A percentile compares a stretch with the other conserved stretches of the same genome.
phyloP scores from a whole-genome alignment of 2,113 vertebrate genomes.

The Propithecus coquereli region DNA sequence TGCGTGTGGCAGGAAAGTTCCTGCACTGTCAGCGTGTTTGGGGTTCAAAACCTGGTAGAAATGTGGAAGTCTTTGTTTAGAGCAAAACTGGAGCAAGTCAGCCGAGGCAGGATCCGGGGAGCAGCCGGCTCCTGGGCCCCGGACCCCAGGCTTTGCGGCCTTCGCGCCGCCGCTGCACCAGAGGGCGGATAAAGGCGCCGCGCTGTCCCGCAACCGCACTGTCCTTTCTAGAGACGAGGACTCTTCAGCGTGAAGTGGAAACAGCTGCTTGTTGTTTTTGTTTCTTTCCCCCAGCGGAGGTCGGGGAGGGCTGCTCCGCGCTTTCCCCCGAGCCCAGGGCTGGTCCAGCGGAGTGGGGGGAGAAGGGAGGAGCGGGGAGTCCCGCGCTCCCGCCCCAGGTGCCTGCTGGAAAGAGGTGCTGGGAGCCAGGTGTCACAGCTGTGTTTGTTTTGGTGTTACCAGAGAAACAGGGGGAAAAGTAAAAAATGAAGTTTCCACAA shows the following conservation, averaged over 20 bases:
- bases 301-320: background rate
- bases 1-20: background rate
- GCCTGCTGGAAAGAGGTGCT: constrained; percentile 24
- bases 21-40: background rate
- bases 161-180: too few relatives aligned
- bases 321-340: too few relatives aligned
- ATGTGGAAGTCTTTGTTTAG: background rate
- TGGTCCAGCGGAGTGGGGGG: too few relatives aligned
- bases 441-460: constrained; percentile 82
- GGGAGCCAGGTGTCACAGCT: constrained; percentile 68
- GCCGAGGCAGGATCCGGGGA: background rate
- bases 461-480: constrained; percentile 81
- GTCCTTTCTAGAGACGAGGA: background rate
- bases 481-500: constrained; percentile 75
- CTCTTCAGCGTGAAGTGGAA: background rate
- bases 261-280: background rate
- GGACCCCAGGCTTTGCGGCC: background rate
- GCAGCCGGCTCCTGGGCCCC: background rate
- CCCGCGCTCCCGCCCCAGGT: constrained; percentile 21
- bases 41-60: background rate
- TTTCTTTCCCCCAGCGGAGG: rapidly evolving
- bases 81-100: background rate
- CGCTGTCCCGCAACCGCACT: background rate
- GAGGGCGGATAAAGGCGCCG: background rate
- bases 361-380: background rate